A percentile compares a stretch with the other conserved stretches of the same genome.
Evolutionary conservation across 2,113 vertebrate genomes (phyloP).

Genomic region (Tetraodon nigroviridis): DNA sequence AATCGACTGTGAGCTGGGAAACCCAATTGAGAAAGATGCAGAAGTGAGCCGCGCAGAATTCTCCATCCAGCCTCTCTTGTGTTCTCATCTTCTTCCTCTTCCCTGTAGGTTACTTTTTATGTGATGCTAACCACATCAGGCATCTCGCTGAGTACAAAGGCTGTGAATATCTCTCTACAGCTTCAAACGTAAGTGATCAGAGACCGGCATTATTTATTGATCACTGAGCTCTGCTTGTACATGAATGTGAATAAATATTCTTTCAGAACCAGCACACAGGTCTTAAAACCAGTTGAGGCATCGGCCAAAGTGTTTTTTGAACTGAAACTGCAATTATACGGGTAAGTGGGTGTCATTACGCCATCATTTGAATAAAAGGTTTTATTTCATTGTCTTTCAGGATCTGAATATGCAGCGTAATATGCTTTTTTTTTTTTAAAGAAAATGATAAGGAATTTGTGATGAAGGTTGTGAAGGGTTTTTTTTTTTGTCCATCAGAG

Average conservation of each 20-base stretch:
- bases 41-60: constrained; percentile 71
- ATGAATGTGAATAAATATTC: neutral
- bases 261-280: constrained; percentile 85
- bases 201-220: neutral
- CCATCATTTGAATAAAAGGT: neutral
- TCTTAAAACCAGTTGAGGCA: constrained; percentile 74
- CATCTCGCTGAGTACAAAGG: constrained; percentile 80
- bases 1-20: constrained; percentile 85
- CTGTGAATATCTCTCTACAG: constrained; percentile 79
- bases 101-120: constrained; percentile 82
- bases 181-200: constrained; percentile 81
- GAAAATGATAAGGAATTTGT: too few relatives aligned
- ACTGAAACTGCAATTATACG: constrained; percentile 81
- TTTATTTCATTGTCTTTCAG: too few relatives aligned
- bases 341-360: constrained; percentile 70
- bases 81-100: neutral
- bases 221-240: neutral
- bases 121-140: constrained; percentile 81
- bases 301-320: constrained; percentile 87
- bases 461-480: neutral
- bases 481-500: constrained; percentile 60
- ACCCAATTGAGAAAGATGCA: constrained; percentile 86
- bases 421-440: neutral
- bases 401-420: neutral
- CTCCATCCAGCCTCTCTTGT: neutral